Evolutionary conservation across 92 coral and sea anemone species (phyloP).

Genomic region (Blastomussa wellsi): DNA sequence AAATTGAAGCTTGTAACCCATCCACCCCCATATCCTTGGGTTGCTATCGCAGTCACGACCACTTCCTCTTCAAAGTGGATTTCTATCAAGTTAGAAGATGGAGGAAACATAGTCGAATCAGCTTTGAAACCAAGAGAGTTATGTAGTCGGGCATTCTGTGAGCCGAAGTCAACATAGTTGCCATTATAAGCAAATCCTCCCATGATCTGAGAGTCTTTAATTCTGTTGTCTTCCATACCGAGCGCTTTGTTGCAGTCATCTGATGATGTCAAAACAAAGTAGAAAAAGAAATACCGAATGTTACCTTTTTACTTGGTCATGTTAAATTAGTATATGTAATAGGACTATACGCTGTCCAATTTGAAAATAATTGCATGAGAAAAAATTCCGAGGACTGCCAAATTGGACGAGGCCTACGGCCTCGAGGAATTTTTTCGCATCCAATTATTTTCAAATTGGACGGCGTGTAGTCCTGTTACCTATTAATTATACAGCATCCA

Average conservation of each 20-base stretch:
- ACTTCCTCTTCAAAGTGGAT: constrained; percentile 41
- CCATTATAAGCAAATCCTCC: constrained; percentile 47
- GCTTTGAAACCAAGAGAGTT: constrained; percentile 49
- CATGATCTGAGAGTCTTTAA: constrained; percentile 36
- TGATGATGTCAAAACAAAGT: neutral
- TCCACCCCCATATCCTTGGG: constrained; percentile 66
- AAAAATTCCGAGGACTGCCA: no score
- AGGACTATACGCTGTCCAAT: no score
- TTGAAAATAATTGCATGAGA: no score
- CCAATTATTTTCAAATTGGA: no score
- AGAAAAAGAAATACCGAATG: neutral
- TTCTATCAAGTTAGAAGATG: constrained; percentile 21
- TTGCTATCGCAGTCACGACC: constrained; percentile 60
- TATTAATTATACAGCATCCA: no score
- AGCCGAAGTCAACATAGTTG: constrained; percentile 48
- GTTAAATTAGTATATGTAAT: no score
- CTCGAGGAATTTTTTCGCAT: no score
- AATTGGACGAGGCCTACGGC: no score
- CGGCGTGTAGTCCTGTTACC: no score
- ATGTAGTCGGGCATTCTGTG: constrained; percentile 56
- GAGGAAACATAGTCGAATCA: neutral
- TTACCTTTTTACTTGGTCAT: no score
- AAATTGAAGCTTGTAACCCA: constrained; percentile 47
- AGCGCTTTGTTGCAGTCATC: constrained; percentile 52
- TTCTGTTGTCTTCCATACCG: constrained; percentile 49